These are phyloP conservation scores for Phortica magna DNA, from an alignment of 2,888 invertebrate species.

Conservation along the genomic window DNA sequence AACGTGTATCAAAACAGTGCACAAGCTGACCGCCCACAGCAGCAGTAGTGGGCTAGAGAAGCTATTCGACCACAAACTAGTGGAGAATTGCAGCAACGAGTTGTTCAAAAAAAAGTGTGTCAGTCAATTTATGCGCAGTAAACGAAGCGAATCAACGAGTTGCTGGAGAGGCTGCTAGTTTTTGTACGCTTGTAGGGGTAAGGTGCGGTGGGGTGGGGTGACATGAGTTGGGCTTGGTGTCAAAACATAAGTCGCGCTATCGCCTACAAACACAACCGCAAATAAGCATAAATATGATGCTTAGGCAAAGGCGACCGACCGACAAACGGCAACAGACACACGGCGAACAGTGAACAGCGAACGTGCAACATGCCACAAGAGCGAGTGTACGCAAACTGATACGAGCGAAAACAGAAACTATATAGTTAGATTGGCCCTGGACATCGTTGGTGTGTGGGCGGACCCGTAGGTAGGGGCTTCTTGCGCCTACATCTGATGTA, in stretches of 20 bases:
- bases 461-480: not conserved
- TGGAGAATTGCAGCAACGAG: not conserved
- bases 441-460: conserved; percentile 40
- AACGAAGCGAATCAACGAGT: conserved; percentile 6
- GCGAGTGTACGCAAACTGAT: conserved; percentile 36
- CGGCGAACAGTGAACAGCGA: conserved; percentile 33
- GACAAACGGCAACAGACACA: conserved; percentile 26
- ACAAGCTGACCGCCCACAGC: not conserved
- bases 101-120: conserved; percentile 20
- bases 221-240: conserved; percentile 11
- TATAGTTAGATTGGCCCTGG: not conserved
- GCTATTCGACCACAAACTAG: not conserved
- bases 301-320: conserved; percentile 36
- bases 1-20: not conserved
- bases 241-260: conserved; percentile 69
- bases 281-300: conserved; percentile 55
- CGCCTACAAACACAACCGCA: conserved; percentile 59
- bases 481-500: no score
- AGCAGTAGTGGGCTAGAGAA: no score
- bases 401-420: conserved; percentile 15
- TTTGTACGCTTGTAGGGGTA: conserved; percentile 40
- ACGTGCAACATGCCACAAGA: conserved; percentile 3
- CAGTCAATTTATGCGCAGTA: conserved; percentile 61
- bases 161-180: conserved; percentile 46
- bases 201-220: not conserved